Evolutionary conservation across 2,888 invertebrate genomes (phyloP).

Genomic region (Mimas tiliae): DNA sequence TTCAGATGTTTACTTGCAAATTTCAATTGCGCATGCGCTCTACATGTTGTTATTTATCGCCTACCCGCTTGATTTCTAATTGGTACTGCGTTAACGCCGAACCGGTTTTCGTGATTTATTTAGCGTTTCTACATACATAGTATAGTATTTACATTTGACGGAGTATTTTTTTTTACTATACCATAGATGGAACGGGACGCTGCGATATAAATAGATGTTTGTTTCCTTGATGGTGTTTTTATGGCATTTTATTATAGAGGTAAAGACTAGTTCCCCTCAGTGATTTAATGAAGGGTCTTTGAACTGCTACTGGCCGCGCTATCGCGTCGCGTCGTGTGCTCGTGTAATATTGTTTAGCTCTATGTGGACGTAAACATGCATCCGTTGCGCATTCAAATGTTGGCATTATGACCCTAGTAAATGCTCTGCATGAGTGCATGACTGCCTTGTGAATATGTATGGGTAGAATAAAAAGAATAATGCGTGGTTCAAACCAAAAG

Average conservation of each 20-base stretch:
- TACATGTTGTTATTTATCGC: conserved; percentile 49
- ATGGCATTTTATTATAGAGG: conserved; percentile 42
- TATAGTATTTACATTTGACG: neutral
- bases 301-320: conserved; percentile 50
- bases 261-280: conserved; percentile 48
- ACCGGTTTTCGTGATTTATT: conserved; percentile 39
- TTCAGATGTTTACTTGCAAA: conserved; percentile 52
- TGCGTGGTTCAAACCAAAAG: neutral
- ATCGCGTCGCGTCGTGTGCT: conserved; percentile 49
- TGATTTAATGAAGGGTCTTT: conserved; percentile 65
- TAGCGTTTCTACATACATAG: conserved; percentile 29
- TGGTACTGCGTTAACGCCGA: conserved; percentile 40
- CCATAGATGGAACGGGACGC: conserved; percentile 33
- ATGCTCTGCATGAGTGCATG: neutral
- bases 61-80: conserved; percentile 54
- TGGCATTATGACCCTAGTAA: conserved; percentile 11
- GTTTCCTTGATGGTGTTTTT: conserved; percentile 38
- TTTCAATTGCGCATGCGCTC: conserved; percentile 53
- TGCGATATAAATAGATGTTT: conserved; percentile 33
- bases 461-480: neutral
- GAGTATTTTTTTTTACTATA: conserved; percentile 26
- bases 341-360: conserved; percentile 22
- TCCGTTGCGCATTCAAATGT: conserved; percentile 16
- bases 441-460: neutral
- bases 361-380: conserved; percentile 17